Conservation (phyloP, 2,797 vertebrate genomes). For the Pangasius larnaudii region DNA sequence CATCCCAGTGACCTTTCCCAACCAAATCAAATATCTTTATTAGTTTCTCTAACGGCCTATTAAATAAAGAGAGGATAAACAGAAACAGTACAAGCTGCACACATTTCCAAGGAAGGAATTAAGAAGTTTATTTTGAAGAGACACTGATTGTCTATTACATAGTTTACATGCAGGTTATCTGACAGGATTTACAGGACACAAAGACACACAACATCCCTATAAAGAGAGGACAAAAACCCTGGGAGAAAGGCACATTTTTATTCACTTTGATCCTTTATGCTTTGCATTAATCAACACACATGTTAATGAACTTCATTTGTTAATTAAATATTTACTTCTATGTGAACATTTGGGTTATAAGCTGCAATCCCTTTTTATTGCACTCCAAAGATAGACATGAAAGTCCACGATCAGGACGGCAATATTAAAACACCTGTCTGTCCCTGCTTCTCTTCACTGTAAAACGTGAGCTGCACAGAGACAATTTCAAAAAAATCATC, state of each 20-base stretch:
- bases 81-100: neutral
- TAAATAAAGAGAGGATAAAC: neutral
- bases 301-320: neutral
- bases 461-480: neutral
- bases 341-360: neutral
- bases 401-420: neutral
- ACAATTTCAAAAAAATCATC: neutral
- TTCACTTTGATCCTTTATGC: slow-evolving; percentile 19
- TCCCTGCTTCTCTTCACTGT: neutral
- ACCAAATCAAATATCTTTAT: neutral
- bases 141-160: slow-evolving; percentile 62
- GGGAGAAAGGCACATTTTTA: slow-evolving; percentile 66
- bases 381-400: neutral
- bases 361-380: slow-evolving; percentile 20
- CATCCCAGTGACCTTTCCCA: neutral
- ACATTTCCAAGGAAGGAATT: neutral
- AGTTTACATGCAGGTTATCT: slow-evolving; percentile 54
- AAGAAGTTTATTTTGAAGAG: slow-evolving; percentile 47
- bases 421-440: neutral
- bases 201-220: neutral
- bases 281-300: neutral
- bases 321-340: slow-evolving; percentile 4
- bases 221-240: slow-evolving; percentile 15
- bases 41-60: neutral
- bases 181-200: slow-evolving; percentile 42